Base-by-base conservation (phyloP, 1,140 invertebrate species). In the Meloidogyne floridensis region DNA sequence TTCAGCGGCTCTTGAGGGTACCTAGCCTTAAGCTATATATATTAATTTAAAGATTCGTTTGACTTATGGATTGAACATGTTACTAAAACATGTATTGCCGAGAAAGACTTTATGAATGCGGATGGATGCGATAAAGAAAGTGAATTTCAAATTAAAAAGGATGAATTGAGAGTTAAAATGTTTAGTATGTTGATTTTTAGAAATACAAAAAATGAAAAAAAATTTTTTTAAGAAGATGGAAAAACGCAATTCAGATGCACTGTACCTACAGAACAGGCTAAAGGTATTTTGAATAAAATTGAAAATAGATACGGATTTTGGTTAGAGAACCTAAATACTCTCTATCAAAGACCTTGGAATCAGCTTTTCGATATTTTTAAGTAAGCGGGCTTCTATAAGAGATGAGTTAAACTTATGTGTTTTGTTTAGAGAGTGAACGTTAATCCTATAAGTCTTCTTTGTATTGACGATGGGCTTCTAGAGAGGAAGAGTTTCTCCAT, bases 81-180 rank as follows among this genome's bases (percentile, higher is more conserved):
- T 7, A 18, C 4, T n/a, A 65, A 65, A n/a, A n/a, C n/a, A 65
- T 65, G 59, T 65, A 6, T 65, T n/a, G 15, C 15, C 7, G 59
- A 65, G 4, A 65, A 65, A n/a, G 59, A 65, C n/a, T 65, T 65
- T 65, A n/a, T 6, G 7, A 15, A 65, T n/a, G n/a, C 7, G 6
- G n/a, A n/a, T 65, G n/a, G n/a, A n/a, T 65, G 59, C n/a, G 59
- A 65, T n/a, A 65, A n/a, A n/a, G 59, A 65, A 65, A 65, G n/a
- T 65, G 10, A 65, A n/a, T 65, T n/a, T 18, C 15, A 65, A 65
- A 8, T 65, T 65, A 65, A 65, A 65, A 65, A n/a, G n/a, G 10
- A 65, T 65, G 59, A 6, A n/a, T 65, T 65, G n/a, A 15, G 59
- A 7, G 59, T 65, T 65, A 65, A 65, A 65, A 6, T 5, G 10